These are phyloP conservation scores for Scaptomyza graminum DNA, from an alignment of 1,140 invertebrate genomes.

Conservation along the genomic window DNA sequence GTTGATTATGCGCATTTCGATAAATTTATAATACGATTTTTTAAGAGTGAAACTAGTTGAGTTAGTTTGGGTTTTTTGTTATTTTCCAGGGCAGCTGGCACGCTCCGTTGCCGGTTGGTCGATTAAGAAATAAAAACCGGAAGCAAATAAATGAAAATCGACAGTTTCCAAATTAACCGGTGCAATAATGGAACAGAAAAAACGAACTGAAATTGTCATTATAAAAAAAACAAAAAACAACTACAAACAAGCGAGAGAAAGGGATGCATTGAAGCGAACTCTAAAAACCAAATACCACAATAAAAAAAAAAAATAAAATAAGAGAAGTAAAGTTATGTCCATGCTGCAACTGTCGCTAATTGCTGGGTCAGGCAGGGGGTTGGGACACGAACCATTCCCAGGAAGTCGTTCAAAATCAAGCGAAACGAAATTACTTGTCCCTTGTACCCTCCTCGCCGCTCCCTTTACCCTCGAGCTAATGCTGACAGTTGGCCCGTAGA, in stretches of 20 bases:
- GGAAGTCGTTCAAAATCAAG: slow-evolving; percentile 80
- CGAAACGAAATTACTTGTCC: slow-evolving; percentile 75
- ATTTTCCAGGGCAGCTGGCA: slow-evolving; percentile 51
- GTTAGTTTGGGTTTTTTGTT: too few relatives aligned
- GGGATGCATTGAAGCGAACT: slow-evolving; percentile 50
- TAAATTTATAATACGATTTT: slow-evolving; percentile 9
- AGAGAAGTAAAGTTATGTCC: slow-evolving; percentile 45
- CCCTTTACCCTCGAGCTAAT: slow-evolving; percentile 20
- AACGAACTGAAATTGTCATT: slow-evolving; percentile 64
- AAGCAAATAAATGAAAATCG: slow-evolving; percentile 75
- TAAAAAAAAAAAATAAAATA: slow-evolving; percentile 1
- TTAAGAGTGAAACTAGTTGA: slow-evolving; percentile 57
- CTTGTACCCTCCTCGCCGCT: slow-evolving; percentile 3
- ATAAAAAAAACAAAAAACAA: slow-evolving; percentile 44
- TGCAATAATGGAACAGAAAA: slow-evolving; percentile 57
- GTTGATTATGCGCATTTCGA: slow-evolving; percentile 65
- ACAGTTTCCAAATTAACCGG: slow-evolving; percentile 75
- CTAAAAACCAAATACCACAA: slow-evolving; percentile 58
- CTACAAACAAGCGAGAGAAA: background rate
- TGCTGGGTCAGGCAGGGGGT: slow-evolving; percentile 60
- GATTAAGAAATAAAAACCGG: slow-evolving; percentile 43
- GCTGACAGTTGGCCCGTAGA: slow-evolving; percentile 58
- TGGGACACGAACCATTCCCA: slow-evolving; percentile 41
- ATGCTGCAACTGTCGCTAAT: slow-evolving; percentile 79
- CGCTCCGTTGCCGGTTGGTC: slow-evolving; percentile 46